phyloP scores from a whole-genome alignment of 2,797 vertebrate genomes.

The Phrynocephalus guinanensis region DNA sequence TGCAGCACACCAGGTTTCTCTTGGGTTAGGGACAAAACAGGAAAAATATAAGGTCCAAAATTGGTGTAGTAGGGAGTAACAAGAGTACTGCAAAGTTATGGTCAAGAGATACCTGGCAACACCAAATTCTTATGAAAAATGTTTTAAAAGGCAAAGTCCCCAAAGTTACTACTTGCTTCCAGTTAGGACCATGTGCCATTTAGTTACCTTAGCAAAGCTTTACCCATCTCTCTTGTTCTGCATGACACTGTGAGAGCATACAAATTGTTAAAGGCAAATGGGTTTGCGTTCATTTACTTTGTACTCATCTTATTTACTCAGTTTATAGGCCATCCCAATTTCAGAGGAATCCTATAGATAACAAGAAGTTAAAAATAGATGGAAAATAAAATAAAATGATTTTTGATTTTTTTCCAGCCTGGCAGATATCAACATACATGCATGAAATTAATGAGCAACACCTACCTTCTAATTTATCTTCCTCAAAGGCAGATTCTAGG shows the following conservation, averaged over 20 bases:
- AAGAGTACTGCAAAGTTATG: background rate
- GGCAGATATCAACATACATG: background rate
- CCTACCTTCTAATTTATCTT: conserved; percentile 89
- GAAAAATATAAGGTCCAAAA: background rate
- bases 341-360: background rate
- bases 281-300: background rate
- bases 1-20: background rate
- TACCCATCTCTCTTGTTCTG: background rate
- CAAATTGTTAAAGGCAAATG: background rate
- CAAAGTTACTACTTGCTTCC: background rate
- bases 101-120: background rate
- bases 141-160: background rate
- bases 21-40: background rate
- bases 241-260: background rate
- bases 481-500: conserved; percentile 88
- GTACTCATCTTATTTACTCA: background rate
- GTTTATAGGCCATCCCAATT: background rate
- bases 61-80: background rate
- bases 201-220: background rate
- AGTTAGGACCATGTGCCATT: background rate
- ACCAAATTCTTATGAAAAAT: background rate
- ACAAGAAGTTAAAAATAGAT: background rate
- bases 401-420: background rate
- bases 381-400: background rate
- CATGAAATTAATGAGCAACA: background rate